Percentiles rank a stretch among this genome's conserved stretches.
These are phyloP conservation scores for Steinernema khuongi DNA, from an alignment of 1,140 invertebrate species.

Conservation along the genomic window DNA sequence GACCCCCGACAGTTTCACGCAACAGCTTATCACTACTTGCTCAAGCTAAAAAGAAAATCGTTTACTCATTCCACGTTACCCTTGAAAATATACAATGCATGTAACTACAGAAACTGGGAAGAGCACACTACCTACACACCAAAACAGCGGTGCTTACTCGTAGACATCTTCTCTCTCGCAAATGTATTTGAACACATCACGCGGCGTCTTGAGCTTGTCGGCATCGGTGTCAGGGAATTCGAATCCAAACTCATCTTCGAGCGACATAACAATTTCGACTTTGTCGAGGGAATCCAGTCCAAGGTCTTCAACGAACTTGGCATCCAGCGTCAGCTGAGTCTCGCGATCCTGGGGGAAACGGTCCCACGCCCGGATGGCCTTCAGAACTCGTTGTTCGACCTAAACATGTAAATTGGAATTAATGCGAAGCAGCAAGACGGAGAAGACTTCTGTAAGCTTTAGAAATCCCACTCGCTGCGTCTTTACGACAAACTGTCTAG, in stretches of 20 bases:
- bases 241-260: slow-evolving; percentile 99
- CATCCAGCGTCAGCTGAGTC: slow-evolving; percentile 74
- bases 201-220: slow-evolving; percentile 80
- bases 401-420: slow-evolving; percentile 27
- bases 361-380: slow-evolving; percentile 55
- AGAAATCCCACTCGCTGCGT: no score
- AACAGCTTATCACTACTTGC: not conserved
- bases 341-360: slow-evolving; percentile 52
- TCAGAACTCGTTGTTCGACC: slow-evolving; percentile 55
- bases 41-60: not conserved
- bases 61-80: not conserved
- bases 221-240: slow-evolving; percentile 97
- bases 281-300: slow-evolving; percentile 92
- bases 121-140: not conserved
- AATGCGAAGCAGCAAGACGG: not conserved
- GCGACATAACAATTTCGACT: slow-evolving; percentile 97
- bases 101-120: not conserved
- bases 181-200: slow-evolving; percentile 86
- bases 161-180: slow-evolving; percentile 87
- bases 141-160: slow-evolving; percentile 65
- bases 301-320: slow-evolving; percentile 93
- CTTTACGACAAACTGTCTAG: no score
- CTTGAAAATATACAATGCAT: not conserved
- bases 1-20: not conserved
- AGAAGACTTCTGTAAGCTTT: no score